Evolutionary conservation across 2,113 vertebrate species (phyloP).

Genomic region (Lepisosteus oculatus): DNA sequence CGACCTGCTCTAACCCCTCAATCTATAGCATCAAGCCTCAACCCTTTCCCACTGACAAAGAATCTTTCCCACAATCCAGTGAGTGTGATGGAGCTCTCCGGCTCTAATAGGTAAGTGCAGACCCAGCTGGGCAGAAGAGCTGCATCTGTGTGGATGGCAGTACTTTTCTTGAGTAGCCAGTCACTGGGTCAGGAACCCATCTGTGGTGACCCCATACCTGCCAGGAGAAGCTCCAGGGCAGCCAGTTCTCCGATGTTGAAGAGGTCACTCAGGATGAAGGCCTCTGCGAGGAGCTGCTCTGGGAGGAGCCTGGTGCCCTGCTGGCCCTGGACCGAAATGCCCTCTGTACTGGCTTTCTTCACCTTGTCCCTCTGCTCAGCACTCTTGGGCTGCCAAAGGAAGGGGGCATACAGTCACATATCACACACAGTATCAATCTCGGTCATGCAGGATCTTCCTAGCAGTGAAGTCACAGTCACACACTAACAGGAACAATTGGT

Average conservation of each 20-base stretch:
- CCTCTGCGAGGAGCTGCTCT: conserved; percentile 88
- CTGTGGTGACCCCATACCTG: conserved; percentile 66
- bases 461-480: too few species aligned
- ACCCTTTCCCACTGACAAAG: too few species aligned
- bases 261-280: conserved; percentile 95
- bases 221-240: conserved; percentile 90
- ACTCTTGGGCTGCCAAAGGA: conserved; percentile 80
- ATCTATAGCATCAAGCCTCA: too few species aligned
- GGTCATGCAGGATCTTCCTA: too few species aligned
- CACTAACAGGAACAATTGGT: too few species aligned
- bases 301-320: conserved; percentile 89
- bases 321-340: conserved; percentile 92
- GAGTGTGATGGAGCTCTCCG: background rate
- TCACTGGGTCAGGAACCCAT: too few species aligned
- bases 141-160: too few species aligned
- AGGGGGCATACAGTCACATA: background rate
- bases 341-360: conserved; percentile 92
- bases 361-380: conserved; percentile 92
- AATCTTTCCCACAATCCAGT: background rate
- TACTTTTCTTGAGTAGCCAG: too few species aligned
- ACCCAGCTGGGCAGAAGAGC: too few species aligned
- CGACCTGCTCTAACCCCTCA: too few species aligned
- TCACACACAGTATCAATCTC: too few species aligned
- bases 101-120: too few species aligned
- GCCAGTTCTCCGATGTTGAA: conserved; percentile 92